Percentiles rank a stretch among this genome's conserved stretches.
These are phyloP conservation scores for Oncorhynchus masou DNA, from an alignment of 2,113 vertebrate species.

Conservation along the genomic window DNA sequence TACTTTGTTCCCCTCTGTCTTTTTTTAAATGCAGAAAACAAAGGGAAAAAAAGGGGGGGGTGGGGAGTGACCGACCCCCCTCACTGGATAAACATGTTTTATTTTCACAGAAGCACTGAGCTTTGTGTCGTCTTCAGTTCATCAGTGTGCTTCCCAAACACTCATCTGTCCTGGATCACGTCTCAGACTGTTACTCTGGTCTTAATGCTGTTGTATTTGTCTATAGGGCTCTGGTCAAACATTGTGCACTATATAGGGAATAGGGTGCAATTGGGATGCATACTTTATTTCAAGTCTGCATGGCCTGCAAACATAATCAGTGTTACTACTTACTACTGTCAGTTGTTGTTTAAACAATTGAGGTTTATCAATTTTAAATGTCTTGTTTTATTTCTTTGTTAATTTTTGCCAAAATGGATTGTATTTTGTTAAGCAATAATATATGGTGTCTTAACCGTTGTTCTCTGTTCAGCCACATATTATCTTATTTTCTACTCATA, in stretches of 20 bases:
- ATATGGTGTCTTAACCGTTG: background rate
- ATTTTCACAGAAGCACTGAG: background rate
- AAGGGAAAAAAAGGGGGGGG: background rate
- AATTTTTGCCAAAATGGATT: background rate
- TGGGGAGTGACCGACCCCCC: background rate
- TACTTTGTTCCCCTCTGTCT: background rate
- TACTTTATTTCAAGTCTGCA: background rate
- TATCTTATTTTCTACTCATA: constrained; percentile 14
- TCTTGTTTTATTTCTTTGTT: background rate
- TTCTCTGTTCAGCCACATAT: background rate
- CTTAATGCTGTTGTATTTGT: too few relatives aligned
- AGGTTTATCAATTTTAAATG: constrained; percentile 2
- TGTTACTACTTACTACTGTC: background rate
- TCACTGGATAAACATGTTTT: constrained; percentile 13
- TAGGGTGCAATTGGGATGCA: background rate
- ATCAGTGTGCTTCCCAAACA: constrained; percentile 1
- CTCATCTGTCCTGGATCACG: background rate
- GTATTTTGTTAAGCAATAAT: constrained; percentile 3
- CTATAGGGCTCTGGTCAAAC: background rate
- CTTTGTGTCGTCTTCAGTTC: background rate
- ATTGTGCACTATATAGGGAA: too few relatives aligned
- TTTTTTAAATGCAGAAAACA: background rate
- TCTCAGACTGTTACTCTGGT: background rate
- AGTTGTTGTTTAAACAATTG: background rate
- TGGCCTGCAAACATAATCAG: background rate